Evolutionary conservation across 2,797 vertebrate species (phyloP).

Genomic region (Semaprochilodus insignis): DNA sequence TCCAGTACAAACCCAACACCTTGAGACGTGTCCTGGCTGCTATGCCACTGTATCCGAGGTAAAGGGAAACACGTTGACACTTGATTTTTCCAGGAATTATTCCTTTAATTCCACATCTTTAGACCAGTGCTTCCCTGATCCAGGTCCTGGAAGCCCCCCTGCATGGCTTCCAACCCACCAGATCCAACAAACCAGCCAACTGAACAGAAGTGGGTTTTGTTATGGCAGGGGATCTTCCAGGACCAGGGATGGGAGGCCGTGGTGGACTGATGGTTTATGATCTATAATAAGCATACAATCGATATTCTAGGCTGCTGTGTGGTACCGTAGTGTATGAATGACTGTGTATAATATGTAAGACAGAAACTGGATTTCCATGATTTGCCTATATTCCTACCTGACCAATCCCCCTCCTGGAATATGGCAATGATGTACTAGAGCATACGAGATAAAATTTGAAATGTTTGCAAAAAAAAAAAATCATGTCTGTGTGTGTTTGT

Average conservation of each 20-base stretch:
- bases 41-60: not conserved
- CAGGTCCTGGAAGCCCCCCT: no score
- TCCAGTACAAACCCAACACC: not conserved
- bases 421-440: conserved; percentile 39
- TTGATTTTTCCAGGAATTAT: not conserved
- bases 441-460: conserved; percentile 55
- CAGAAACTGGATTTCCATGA: conserved; percentile 69
- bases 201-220: no score
- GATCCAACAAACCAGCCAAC: no score
- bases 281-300: conserved; percentile 73
- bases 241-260: conserved; percentile 34
- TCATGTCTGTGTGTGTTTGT: conserved; percentile 32
- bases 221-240: no score
- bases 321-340: conserved; percentile 73
- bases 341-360: conserved; percentile 74
- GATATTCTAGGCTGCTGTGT: conserved; percentile 75
- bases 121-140: no score
- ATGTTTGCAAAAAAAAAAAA: conserved; percentile 58
- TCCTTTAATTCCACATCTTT: conserved; percentile 40
- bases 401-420: conserved; percentile 66
- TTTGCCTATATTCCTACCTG: conserved; percentile 73
- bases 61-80: not conserved
- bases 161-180: no score
- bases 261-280: conserved; percentile 68
- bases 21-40: no score